phyloP scores from a whole-genome alignment of 2,888 invertebrate species.

The Lepas anatifera region DNA sequence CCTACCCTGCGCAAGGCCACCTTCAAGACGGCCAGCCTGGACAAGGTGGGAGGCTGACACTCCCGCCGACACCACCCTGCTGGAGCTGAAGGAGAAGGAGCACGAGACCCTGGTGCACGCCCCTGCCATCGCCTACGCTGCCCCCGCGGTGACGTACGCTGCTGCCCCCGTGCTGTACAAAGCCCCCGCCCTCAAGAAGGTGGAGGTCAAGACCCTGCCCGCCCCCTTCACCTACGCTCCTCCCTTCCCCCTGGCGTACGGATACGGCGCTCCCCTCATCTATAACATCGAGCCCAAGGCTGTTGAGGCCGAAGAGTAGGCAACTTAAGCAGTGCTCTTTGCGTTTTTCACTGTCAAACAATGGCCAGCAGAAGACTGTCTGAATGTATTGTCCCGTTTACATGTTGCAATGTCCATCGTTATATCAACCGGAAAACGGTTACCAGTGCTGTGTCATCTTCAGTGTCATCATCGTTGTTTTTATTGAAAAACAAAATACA shows the following conservation, averaged over 20 bases:
- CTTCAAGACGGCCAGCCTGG: conserved; percentile 31
- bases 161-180: background rate
- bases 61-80: conserved; percentile 20
- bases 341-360: too few species aligned
- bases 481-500: too few species aligned
- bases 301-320: background rate
- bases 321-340: background rate
- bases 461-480: too few species aligned
- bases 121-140: background rate
- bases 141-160: background rate
- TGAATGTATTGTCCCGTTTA: too few species aligned
- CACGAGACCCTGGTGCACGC: conserved; percentile 18
- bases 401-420: too few species aligned
- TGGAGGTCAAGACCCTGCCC: background rate
- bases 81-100: conserved; percentile 18
- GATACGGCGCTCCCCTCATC: background rate
- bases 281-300: background rate
- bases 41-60: conserved; percentile 19
- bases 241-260: background rate
- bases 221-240: background rate
- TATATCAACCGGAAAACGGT: too few species aligned
- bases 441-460: too few species aligned
- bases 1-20: conserved; percentile 33
- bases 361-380: too few species aligned
- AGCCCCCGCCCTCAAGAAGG: background rate